Conservation (phyloP, 2,797 vertebrate genomes). For the Monodelphis domestica region DNA sequence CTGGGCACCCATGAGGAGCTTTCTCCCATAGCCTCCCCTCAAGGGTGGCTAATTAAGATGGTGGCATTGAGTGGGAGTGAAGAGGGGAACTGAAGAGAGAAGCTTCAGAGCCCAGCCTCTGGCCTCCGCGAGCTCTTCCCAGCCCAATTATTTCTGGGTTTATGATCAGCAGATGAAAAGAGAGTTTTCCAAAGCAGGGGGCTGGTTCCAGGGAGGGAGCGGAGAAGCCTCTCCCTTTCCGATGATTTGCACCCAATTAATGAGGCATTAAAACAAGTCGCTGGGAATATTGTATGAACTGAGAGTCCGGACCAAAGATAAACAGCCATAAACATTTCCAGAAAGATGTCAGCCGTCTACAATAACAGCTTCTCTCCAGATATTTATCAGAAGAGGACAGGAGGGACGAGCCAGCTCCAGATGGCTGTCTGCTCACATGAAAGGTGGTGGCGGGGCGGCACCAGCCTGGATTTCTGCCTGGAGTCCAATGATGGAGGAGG, state of each 20-base stretch:
- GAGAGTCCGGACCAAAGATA: slow-evolving; percentile 67
- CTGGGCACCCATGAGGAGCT: neutral
- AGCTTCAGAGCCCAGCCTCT: neutral
- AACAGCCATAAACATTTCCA: slow-evolving; percentile 72
- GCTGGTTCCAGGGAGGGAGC: slow-evolving; percentile 36
- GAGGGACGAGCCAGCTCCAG: slow-evolving; percentile 57
- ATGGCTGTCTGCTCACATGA: slow-evolving; percentile 57
- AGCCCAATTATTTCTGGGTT: neutral
- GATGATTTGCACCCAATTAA: slow-evolving; percentile 53
- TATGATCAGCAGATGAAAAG: neutral
- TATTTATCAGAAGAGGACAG: slow-evolving; percentile 53
- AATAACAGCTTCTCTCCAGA: slow-evolving; percentile 49
- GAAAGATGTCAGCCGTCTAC: slow-evolving; percentile 38
- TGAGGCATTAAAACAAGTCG: slow-evolving; percentile 47
- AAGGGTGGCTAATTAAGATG: neutral
- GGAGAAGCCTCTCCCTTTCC: slow-evolving; percentile 53
- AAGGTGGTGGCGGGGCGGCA: neutral
- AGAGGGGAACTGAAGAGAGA: neutral
- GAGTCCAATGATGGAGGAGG: slow-evolving; percentile 64
- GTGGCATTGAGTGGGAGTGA: neutral
- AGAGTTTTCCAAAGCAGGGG: neutral
- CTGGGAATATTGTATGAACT: neutral
- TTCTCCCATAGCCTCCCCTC: neutral
- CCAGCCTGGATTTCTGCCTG: slow-evolving; percentile 66
- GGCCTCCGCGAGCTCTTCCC: neutral